Conservation (phyloP, 2,797 vertebrate genomes). For the Anguilla megastoma region DNA sequence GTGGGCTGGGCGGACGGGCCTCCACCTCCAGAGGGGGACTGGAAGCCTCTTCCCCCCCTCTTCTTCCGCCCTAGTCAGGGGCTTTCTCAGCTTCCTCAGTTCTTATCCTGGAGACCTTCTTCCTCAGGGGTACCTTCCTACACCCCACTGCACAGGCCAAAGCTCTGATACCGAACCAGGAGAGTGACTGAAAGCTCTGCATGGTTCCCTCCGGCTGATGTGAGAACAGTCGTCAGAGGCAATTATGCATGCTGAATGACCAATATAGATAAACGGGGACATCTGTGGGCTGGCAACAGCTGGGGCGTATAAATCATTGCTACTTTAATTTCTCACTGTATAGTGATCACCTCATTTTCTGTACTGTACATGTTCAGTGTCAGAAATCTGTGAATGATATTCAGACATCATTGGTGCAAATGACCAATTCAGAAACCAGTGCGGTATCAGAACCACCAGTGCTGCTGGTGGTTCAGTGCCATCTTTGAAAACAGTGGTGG, state of each 20-base stretch:
- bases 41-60: not conserved
- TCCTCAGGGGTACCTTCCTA: not conserved
- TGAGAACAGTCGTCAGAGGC: not conserved
- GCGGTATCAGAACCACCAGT: not conserved
- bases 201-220: not conserved
- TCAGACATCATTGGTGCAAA: not conserved
- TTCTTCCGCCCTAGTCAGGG: not conserved
- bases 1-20: not conserved
- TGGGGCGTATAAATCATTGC: not conserved
- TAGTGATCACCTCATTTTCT: not conserved
- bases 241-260: not conserved
- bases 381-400: not conserved
- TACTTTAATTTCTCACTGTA: not conserved
- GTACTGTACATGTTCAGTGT: not conserved
- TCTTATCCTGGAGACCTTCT: not conserved
- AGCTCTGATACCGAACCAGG: not conserved
- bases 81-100: not conserved
- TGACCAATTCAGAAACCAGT: not conserved
- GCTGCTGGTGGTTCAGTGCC: not conserved
- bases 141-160: not conserved
- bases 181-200: not conserved
- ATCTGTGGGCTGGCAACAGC: not conserved
- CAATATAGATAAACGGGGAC: not conserved
- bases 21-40: not conserved
- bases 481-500: not conserved